Evolutionary conservation across 2,113 vertebrate genomes (phyloP), one percentile per base, ranked within the genome.

Genomic region (Syrmaticus mikado): DNA sequence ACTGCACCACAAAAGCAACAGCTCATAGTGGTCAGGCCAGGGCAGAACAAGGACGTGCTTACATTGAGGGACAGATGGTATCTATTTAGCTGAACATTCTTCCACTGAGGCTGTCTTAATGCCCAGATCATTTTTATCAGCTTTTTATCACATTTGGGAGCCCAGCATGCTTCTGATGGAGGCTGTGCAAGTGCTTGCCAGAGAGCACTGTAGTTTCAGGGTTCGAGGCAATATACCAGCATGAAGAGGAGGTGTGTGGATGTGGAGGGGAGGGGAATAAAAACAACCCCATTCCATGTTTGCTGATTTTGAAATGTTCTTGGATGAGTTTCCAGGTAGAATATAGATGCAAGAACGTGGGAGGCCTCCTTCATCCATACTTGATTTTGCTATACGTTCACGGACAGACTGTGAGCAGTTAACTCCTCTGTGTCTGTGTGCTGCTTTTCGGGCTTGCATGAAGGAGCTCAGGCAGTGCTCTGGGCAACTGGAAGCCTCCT

Each of bases 141-240:
- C 91, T 91, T 94, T 96, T 97, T 97, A 97, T 93, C 93, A 77
- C 91, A 92, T 97, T 95, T 93, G 78, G 89, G 90, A 97, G 55
- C 93, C 80, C 87, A 84, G 72, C 85, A 89, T 91, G 88, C 81
- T 93, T 97, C 92, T 93, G 83, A 77, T 93, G 84, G 95, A 97
- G 78, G 87, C 87, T 89, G 66, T 45, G 61, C 77, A 95, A 96
- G 71, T 77, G 85, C 79, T 96, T 94, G 84, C 75, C 67, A 90
- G 94, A 94, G 64, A 84, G 40, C 61, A 28, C 84, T 96, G 90
- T 65, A 87, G 82, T 95, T 94, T 94, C 84, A 94, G 72, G 85
- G 92, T 95, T 96, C 93, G 92, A 94, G 95, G 83, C 94, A 81
- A 82, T 52, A 61, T 92, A 94, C n/a, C 93, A 93, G 87, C 81